Base-by-base conservation (phyloP, 2,888 invertebrate species). In the Chrysodeixis includens region DNA sequence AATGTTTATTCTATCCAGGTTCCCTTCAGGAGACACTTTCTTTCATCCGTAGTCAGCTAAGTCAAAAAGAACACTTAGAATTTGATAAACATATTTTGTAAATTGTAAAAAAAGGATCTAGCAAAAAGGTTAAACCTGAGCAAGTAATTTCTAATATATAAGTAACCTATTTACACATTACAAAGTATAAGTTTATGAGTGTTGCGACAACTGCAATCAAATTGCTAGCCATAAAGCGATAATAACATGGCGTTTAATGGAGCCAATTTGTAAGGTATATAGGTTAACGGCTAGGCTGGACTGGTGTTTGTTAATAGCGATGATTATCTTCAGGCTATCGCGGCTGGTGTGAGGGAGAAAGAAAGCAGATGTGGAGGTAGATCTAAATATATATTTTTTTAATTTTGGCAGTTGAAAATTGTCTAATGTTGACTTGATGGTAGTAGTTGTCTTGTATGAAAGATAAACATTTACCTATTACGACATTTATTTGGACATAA, bases 171-270 rank as follows among this genome's bases (percentile, higher is more conserved):
- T 35, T 35, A 35, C 35, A 40, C 40, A 40, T 40, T n/a, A 40
- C 40, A 40, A n/a, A 14, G 40, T 40, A n/a, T 40, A 6, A 7
- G n/a, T 40, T 40, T n/a, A 40, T 40, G 5, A 40, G n/a, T 40
- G 40, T 40, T 40, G 40, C 40, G 40, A 40, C 40, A 40, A 40
- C 40, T n/a, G 40, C n/a, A 40, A 40, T 40, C 40, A 40, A 40
- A 40, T 40, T 40, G n/a, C 6, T 5, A 40, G 40, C n/a, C 40
- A 40, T 40, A 40, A 40, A 40, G n/a, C 12, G 40, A 40, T 40
- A 40, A 40, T 40, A 40, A n/a, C 40, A 7, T 40, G n/a, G n/a
- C 40, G n/a, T 40, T 40, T 40, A 40, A 40, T 40, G 6, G 6
- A 40, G 40, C 40, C 40, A 40, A 40, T 40, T 40, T 40, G 40